Evolutionary conservation across 1,140 invertebrate species (phyloP), one percentile per base, ranked within the genome.

Genomic region (Chrysomallon squamiferum): DNA sequence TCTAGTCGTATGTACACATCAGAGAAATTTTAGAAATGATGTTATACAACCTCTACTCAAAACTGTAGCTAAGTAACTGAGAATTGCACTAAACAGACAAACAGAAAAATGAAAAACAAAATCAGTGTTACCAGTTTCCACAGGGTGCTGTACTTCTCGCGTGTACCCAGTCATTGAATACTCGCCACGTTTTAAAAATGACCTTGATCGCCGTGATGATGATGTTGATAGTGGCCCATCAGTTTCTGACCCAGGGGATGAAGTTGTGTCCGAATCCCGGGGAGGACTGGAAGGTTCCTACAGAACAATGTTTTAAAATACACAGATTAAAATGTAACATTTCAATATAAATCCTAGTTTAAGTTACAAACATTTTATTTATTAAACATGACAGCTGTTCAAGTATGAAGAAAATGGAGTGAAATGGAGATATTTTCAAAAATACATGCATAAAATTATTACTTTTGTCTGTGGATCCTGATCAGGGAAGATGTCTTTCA

Each of bases 401-500:
- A n/a, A n/a, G n/a, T n/a, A n/a, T n/a, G n/a, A n/a, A n/a, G n/a
- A n/a, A n/a, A n/a, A n/a, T n/a, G n/a, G n/a, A n/a, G n/a, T n/a
- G n/a, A n/a, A n/a, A n/a, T n/a, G n/a, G n/a, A n/a, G n/a, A n/a
- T n/a, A n/a, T n/a, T n/a, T n/a, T n/a, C n/a, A n/a, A n/a, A n/a
- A n/a, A n/a, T n/a, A n/a, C n/a, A n/a, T n/a, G n/a, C n/a, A n/a
- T n/a, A n/a, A n/a, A n/a, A 38, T 15, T 38, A 15, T 38, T 38
- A 38, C 35, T 15, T 38, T 27, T 59, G 38, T 35, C 33, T 7
- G 5, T 0, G 7, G 15, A 59, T 59, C 58, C 32, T 13, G 68
- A 4, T 68, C 38, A 25, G 73, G 64, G 47, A 84, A 84, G 20
- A 84, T 80, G 47, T 80, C 78, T 45, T 74, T 66, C 15, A 84